Conservation (phyloP, 1,140 invertebrate species). For the Drosophila arawakana region DNA sequence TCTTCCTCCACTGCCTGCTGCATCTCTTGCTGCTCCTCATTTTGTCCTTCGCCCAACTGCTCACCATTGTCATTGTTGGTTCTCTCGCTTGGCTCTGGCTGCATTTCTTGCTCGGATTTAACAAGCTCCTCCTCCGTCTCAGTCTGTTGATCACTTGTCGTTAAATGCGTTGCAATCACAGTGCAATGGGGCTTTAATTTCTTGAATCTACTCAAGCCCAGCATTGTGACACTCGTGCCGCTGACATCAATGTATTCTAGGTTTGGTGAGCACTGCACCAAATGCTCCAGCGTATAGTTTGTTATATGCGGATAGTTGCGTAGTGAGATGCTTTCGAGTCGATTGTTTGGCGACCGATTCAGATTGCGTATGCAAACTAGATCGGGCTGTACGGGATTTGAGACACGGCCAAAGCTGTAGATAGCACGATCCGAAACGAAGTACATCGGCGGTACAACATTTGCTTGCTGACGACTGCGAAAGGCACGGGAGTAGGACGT, state of each 20-base stretch:
- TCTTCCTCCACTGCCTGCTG: not conserved
- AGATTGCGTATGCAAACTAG: constrained; percentile 81
- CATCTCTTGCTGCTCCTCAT: not conserved
- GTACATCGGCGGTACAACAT: constrained; percentile 32
- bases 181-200: constrained; percentile 85
- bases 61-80: constrained; percentile 13
- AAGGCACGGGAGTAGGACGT: constrained; percentile 39
- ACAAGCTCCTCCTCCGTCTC: constrained; percentile 15
- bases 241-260: constrained; percentile 87
- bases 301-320: constrained; percentile 88
- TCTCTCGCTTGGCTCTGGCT: constrained; percentile 10
- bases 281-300: constrained; percentile 87
- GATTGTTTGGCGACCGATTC: constrained; percentile 71
- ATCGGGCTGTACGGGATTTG: constrained; percentile 68
- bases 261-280: constrained; percentile 86
- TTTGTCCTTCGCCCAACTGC: not conserved
- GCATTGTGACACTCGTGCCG: constrained; percentile 86
- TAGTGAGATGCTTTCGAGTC: constrained; percentile 81
- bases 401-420: constrained; percentile 75
- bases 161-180: constrained; percentile 85
- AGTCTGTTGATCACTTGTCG: constrained; percentile 15
- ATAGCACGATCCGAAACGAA: constrained; percentile 76
- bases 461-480: constrained; percentile 27
- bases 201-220: constrained; percentile 86
- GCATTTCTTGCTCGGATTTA: not conserved